Base-by-base conservation (phyloP, 2,888 invertebrate genomes). In the Limnephilus auricula region DNA sequence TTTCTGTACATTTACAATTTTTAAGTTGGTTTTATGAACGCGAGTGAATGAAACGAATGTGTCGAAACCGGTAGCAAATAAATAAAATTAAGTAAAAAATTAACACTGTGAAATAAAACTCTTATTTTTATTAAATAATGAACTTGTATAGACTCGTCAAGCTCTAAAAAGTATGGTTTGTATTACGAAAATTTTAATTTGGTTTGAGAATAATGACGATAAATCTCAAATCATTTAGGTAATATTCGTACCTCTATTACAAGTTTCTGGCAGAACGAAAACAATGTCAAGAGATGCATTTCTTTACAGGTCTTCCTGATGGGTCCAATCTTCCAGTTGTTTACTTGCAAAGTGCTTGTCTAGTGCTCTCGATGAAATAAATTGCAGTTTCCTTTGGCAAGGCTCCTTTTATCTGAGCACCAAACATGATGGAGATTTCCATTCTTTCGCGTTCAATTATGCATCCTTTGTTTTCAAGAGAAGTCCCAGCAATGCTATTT, bases 401-500 rank as follows among this genome's bases (percentile, higher is more conserved):
- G 79, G 79, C 79, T 79, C 2, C 79, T 79, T 30, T 10, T 30
- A 30, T 79, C 31, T 79, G 10, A 18, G 79, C 31, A 5, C 13
- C 0, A 30, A 79, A 79, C 30, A 79, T 31, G 31, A 79, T 31
- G 31, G 15, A 31, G 30, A 31, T 79, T 31, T 30, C 12, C 79
- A 79, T 79, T 79, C 30, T 79, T 79, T 79, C 79, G 30, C 79
- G 31, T 79, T 79, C 79, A 79, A 79, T 79, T 79, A 79, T 79
- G 79, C 79, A 79, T 79, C 31, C 79, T 79, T 79, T 79, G 79
- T 30, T 79, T 31, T 12, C 31, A 31, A 31, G 50, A 12, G 31
- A 79, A 79, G 31, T 6, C 79, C 30, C 15, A 12, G 79, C 30
- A 79, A 31, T 31, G 79, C 50, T 65, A 6, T 65, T 5, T 65